Conservation (phyloP, 2,888 invertebrate genomes). For the Hydriomena furcata region DNA sequence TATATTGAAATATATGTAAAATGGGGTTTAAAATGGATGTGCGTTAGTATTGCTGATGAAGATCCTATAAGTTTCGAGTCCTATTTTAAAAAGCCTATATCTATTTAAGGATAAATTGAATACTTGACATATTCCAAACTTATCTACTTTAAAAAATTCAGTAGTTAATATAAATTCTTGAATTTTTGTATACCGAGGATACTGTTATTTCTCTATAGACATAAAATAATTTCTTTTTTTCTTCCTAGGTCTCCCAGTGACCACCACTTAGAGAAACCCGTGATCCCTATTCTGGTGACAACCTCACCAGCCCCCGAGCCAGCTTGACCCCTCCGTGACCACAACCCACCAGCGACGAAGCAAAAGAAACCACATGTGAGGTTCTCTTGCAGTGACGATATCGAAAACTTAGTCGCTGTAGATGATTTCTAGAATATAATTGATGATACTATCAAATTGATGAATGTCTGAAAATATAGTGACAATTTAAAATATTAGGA, state of each 20-base stretch:
- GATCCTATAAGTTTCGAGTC: too few relatives aligned
- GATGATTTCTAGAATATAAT: slow-evolving; percentile 34
- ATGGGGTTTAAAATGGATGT: too few relatives aligned
- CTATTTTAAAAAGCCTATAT: too few relatives aligned
- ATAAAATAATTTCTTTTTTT: slow-evolving; percentile 5
- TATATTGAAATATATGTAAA: too few relatives aligned
- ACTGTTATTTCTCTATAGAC: not conserved
- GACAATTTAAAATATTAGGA: slow-evolving; percentile 12
- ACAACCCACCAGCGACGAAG: slow-evolving; percentile 28
- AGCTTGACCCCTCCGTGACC: slow-evolving; percentile 52
- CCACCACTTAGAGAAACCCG: slow-evolving; percentile 55
- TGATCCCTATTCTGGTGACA: slow-evolving; percentile 75
- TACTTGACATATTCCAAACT: too few relatives aligned
- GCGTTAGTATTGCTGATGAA: too few relatives aligned
- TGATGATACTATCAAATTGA: not conserved
- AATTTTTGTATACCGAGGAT: too few relatives aligned
- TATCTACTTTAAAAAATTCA: too few relatives aligned
- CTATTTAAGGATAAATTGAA: too few relatives aligned
- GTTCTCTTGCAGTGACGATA: slow-evolving; percentile 42
- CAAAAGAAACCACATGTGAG: slow-evolving; percentile 43
- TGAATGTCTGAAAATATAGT: not conserved
- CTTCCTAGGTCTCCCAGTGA: slow-evolving; percentile 68
- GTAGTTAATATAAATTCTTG: too few relatives aligned
- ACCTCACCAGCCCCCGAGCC: slow-evolving; percentile 63
- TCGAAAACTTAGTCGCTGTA: slow-evolving; percentile 44